Conservation (phyloP, 2,797 vertebrate species). For the Leptoclinus maculatus region DNA sequence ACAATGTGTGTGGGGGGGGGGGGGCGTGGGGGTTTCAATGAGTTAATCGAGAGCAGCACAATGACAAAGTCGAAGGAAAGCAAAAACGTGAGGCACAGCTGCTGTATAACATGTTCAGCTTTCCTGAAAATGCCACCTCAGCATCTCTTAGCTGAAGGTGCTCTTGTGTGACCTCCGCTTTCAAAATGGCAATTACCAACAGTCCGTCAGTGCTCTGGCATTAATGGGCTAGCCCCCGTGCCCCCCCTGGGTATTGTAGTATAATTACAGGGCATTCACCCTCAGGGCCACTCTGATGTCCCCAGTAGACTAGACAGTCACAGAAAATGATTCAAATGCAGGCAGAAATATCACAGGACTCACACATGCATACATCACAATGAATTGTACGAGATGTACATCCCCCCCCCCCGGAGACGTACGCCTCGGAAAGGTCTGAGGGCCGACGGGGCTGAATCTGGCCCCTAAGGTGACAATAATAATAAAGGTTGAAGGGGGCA, state of each 20-base stretch:
- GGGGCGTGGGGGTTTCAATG: background rate
- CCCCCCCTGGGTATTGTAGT: conserved; percentile 70
- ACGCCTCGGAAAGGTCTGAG: conserved; percentile 45
- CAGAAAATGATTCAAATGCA: conserved; percentile 11
- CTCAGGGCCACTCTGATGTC: conserved; percentile 51
- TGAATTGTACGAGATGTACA: conserved; percentile 7
- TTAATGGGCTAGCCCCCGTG: conserved; percentile 53
- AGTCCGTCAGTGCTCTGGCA: conserved; percentile 70
- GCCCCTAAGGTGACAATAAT: conserved; percentile 65
- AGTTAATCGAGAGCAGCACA: background rate
- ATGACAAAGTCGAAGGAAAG: background rate
- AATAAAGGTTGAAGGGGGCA: conserved; percentile 49
- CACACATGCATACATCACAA: conserved; percentile 26
- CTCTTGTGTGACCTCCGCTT: conserved; percentile 31
- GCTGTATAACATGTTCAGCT: conserved; percentile 6
- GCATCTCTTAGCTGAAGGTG: conserved; percentile 43
- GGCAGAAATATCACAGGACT: conserved; percentile 21
- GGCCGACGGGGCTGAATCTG: conserved; percentile 46
- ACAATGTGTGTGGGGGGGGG: no score
- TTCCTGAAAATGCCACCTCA: conserved; percentile 53
- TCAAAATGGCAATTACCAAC: conserved; percentile 64
- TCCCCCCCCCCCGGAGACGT: conserved; percentile 13
- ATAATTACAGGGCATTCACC: conserved; percentile 72
- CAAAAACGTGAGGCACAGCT: conserved; percentile 8
- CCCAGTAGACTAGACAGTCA: background rate